phyloP scores from a whole-genome alignment of 2,113 vertebrate genomes.

The Semicossyphus pulcher region DNA sequence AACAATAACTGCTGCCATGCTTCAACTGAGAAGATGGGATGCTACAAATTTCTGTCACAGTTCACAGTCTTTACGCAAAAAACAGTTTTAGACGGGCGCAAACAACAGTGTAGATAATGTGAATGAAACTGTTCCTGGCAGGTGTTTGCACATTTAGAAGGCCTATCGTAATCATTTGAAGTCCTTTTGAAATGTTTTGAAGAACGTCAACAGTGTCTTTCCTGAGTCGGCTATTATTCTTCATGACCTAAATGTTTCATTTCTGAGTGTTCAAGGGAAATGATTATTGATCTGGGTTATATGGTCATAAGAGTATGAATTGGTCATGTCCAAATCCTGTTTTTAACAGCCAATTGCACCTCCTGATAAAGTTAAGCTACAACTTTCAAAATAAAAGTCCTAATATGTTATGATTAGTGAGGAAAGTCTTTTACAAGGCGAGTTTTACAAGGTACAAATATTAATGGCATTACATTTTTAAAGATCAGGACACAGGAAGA shows the following conservation, averaged over 20 bases:
- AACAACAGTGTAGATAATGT: neutral
- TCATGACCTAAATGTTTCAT: neutral
- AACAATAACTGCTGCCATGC: neutral
- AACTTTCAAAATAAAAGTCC: too few species aligned
- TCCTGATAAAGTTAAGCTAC: neutral
- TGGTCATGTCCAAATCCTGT: neutral
- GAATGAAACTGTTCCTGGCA: neutral
- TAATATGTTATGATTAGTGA: too few species aligned
- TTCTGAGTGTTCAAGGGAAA: neutral
- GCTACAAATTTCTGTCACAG: neutral
- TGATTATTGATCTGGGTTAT: neutral
- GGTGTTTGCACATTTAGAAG: neutral
- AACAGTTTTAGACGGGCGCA: neutral
- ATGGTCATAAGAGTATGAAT: neutral
- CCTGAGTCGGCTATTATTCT: neutral
- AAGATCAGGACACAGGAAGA: neutral
- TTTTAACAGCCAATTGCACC: too few species aligned
- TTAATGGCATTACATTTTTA: too few species aligned
- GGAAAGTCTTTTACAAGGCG: too few species aligned
- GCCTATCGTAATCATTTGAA: neutral
- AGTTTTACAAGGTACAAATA: too few species aligned
- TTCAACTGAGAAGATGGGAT: conserved; percentile 12
- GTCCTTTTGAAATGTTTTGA: conserved; percentile 15
- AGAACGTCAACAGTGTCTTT: neutral
- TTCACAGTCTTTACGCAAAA: conserved; percentile 17